Evolutionary conservation across 37 sponge, comb jelly and placozoan genomes (phyloP).

Genomic region (Beroe forskalii): DNA sequence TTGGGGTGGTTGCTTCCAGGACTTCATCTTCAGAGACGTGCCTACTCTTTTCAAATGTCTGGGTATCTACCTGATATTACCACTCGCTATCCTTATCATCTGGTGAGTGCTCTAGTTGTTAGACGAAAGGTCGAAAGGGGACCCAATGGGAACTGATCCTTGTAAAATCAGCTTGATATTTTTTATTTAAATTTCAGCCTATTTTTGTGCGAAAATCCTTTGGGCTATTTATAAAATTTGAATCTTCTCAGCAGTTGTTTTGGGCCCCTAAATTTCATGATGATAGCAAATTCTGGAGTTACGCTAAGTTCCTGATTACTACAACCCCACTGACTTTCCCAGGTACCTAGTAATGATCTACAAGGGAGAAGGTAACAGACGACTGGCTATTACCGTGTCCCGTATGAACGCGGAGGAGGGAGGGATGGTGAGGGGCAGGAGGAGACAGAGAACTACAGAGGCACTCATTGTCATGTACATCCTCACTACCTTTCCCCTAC

Average conservation of each 20-base stretch:
- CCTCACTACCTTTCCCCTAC: not conserved
- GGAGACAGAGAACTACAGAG: slow-evolving; percentile 42
- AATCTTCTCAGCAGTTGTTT: no score
- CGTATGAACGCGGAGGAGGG: slow-evolving; percentile 40
- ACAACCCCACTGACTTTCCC: no score
- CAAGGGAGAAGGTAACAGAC: slow-evolving; percentile 41
- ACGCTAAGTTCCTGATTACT: no score
- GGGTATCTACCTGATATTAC: slow-evolving; percentile 2
- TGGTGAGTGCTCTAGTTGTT: no score
- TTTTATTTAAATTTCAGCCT: no score
- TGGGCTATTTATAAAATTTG: no score
- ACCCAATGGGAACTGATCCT: no score
- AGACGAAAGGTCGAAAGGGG: no score
- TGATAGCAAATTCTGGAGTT: no score
- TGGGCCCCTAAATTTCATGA: no score
- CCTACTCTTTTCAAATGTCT: slow-evolving; percentile 19
- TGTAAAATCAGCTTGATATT: no score
- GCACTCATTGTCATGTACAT: slow-evolving; percentile 38
- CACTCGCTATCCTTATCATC: slow-evolving; percentile 16
- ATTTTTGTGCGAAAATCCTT: no score
- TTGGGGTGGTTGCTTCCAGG: slow-evolving; percentile 62
- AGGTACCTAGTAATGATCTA: slow-evolving; percentile 13
- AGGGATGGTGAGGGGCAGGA: not conserved
- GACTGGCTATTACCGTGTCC: slow-evolving; percentile 49
- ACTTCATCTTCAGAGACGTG: slow-evolving; percentile 23